phyloP scores from a whole-genome alignment of 2,888 invertebrate species.

The Cephonodes hylas region DNA sequence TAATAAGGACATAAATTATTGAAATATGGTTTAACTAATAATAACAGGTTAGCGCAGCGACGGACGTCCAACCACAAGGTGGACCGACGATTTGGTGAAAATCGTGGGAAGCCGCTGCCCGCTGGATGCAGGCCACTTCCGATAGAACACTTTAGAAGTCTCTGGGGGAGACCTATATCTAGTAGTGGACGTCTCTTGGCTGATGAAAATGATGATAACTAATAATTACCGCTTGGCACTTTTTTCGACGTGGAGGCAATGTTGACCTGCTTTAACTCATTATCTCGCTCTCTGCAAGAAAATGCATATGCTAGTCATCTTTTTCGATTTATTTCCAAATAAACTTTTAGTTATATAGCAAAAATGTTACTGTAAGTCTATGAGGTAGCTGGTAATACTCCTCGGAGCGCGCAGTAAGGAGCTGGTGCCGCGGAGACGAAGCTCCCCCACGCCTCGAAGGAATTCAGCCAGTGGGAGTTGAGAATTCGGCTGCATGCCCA shows the following conservation, averaged over 20 bases:
- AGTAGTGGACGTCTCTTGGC: no score
- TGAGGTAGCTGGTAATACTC: conserved; percentile 51
- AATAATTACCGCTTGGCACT: conserved; percentile 19
- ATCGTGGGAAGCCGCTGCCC: no score
- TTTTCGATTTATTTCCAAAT: neutral
- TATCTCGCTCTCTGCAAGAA: conserved; percentile 39
- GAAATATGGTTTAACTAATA: no score
- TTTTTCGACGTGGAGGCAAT: conserved; percentile 28
- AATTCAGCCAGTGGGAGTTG: conserved; percentile 70
- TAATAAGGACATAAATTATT: no score
- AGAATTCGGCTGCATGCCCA: conserved; percentile 55
- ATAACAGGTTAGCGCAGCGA: no score
- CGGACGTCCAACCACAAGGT: no score
- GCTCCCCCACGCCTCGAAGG: conserved; percentile 83
- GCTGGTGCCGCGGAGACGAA: conserved; percentile 85
- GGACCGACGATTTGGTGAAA: no score
- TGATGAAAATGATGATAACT: no score
- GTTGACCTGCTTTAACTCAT: conserved; percentile 21
- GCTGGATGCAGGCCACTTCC: no score
- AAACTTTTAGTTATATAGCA: neutral
- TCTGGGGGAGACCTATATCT: no score
- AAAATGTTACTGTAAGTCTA: conserved; percentile 54
- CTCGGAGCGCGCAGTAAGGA: conserved; percentile 82
- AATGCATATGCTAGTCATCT: no score
- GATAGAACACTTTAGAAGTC: no score